Percentiles rank a stretch among this genome's conserved stretches.
Evolutionary conservation across 35 echinoderm and acorn worm genomes (phyloP).

Genomic region (Ptychodera flava): DNA sequence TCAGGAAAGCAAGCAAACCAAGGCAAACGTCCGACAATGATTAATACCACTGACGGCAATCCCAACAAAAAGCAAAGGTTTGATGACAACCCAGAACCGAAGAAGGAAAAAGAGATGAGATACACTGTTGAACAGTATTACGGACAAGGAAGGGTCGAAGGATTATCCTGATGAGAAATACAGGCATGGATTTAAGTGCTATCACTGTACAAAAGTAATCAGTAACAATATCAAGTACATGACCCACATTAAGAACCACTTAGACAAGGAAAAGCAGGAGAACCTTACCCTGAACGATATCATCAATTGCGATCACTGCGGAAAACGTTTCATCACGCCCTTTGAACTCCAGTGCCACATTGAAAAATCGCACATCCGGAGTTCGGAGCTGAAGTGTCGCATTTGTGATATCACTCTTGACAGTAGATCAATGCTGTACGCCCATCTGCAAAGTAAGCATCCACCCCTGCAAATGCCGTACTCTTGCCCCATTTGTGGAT

Average conservation of each 20-base stretch:
- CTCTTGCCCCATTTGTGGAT: constrained; percentile 42
- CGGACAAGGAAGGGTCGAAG: not conserved
- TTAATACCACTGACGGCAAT: too few relatives aligned
- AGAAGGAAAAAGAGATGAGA: not conserved
- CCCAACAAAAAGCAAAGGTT: too few relatives aligned
- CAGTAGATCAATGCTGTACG: not conserved
- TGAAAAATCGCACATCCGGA: constrained; percentile 41
- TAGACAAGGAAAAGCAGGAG: constrained; percentile 34
- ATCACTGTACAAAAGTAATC: constrained; percentile 44
- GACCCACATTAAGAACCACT: constrained; percentile 48
- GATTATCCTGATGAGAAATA: not conserved
- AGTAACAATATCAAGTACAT: constrained; percentile 43
- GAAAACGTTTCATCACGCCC: constrained; percentile 44
- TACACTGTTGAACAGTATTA: not conserved
- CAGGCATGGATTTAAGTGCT: constrained; percentile 25
- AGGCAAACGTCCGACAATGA: too few relatives aligned
- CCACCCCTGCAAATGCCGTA: constrained; percentile 50
- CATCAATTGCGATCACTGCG: constrained; percentile 41
- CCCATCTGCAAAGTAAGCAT: constrained; percentile 38
- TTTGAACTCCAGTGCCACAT: constrained; percentile 38
- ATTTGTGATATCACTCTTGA: constrained; percentile 43
- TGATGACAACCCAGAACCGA: too few relatives aligned
- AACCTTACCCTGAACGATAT: constrained; percentile 29
- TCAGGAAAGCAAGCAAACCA: too few relatives aligned
- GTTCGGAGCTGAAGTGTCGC: constrained; percentile 26